Conservation (phyloP, 2,797 vertebrate genomes). For the Acanthurus leucopareius region DNA sequence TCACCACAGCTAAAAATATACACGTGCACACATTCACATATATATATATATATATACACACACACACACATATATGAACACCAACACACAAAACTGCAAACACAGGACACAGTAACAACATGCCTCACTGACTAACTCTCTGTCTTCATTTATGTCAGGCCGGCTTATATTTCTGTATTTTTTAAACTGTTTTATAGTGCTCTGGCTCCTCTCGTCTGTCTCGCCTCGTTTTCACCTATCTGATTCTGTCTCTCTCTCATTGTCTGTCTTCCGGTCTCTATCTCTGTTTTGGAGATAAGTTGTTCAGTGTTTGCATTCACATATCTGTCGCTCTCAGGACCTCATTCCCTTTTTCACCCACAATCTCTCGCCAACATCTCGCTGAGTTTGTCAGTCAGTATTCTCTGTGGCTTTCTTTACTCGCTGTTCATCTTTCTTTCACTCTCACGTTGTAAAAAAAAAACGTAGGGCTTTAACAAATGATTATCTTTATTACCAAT, state of each 20-base stretch:
- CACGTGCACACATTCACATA: conserved; percentile 39
- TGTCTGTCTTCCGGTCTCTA: conserved; percentile 52
- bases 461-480: not conserved
- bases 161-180: conserved; percentile 26
- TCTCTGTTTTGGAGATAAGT: conserved; percentile 69
- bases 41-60: conserved; percentile 3
- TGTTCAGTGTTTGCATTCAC: conserved; percentile 63
- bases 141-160: conserved; percentile 41
- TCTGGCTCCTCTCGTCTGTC: conserved; percentile 36
- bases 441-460: not conserved
- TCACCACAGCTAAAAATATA: conserved; percentile 79
- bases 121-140: conserved; percentile 62
- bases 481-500: not conserved
- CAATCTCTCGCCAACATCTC: conserved; percentile 63
- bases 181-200: conserved; percentile 30
- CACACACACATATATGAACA: conserved; percentile 31
- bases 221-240: conserved; percentile 38
- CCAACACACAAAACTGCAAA: conserved; percentile 46
- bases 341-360: conserved; percentile 51
- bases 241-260: conserved; percentile 49
- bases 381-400: conserved; percentile 59
- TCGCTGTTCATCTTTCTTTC: conserved; percentile 11
- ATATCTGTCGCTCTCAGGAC: conserved; percentile 70
- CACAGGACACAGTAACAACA: conserved; percentile 65
- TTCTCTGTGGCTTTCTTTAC: conserved; percentile 34